A percentile compares a stretch with the other conserved stretches of the same genome.
phyloP scores from a whole-genome alignment of 2,888 invertebrate genomes.

The Bimastos eiseni region DNA sequence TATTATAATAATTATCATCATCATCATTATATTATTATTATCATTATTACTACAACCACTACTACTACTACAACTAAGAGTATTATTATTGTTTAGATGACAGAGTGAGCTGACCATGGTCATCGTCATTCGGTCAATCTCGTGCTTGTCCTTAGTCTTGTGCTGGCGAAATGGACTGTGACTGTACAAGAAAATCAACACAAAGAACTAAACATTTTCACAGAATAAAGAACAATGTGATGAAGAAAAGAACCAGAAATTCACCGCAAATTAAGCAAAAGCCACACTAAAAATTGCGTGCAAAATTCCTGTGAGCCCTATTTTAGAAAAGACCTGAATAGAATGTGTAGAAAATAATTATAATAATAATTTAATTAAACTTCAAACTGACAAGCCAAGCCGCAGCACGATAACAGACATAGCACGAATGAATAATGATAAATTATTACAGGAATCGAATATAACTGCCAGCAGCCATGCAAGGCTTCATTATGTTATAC shows the following conservation, averaged over 20 bases:
- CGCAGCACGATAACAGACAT: no score
- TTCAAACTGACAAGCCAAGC: no score
- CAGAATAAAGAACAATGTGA: background rate
- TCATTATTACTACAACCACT: no score
- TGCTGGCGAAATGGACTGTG: conserved; percentile 99
- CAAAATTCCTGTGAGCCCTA: background rate
- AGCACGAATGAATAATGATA: no score
- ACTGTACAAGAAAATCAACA: conserved; percentile 46
- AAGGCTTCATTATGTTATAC: no score
- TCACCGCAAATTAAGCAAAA: background rate
- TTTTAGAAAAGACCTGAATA: background rate
- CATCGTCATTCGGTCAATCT: conserved; percentile 98
- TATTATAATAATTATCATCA: background rate
- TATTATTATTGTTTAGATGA: background rate
- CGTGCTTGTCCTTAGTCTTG: conserved; percentile 99
- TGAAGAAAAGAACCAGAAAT: background rate
- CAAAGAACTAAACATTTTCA: background rate
- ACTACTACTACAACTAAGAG: no score
- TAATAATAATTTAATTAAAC: no score
- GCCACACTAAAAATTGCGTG: background rate
- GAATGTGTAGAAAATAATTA: no score
- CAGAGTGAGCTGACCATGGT: conserved; percentile 80
- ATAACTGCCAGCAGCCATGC: no score
- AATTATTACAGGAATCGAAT: no score
- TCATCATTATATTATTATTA: no score